phyloP scores from a whole-genome alignment of 2,797 vertebrate genomes.

The Sebastes diploproa region DNA sequence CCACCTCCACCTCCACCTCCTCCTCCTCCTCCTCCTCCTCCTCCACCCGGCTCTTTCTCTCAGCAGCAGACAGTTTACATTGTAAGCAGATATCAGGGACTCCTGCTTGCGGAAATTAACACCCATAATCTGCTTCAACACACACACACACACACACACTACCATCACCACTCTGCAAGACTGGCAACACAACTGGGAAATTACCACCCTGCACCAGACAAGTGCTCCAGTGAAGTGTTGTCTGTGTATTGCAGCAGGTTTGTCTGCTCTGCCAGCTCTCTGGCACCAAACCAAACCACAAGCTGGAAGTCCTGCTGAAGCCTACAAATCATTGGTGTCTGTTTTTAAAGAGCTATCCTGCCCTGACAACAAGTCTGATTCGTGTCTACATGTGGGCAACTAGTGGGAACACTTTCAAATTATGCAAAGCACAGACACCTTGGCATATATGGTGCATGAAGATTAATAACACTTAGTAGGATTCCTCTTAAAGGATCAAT shows the following conservation, averaged over 20 bases:
- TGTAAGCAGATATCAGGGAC: slow-evolving; percentile 42
- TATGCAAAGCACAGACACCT: not conserved
- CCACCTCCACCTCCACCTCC: not conserved
- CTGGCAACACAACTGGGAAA: slow-evolving; percentile 33
- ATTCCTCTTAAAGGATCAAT: not conserved
- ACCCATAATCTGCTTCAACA: slow-evolving; percentile 46
- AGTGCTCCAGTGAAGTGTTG: slow-evolving; percentile 43
- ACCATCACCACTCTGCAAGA: slow-evolving; percentile 18
- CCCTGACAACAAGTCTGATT: not conserved
- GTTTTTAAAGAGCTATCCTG: not conserved
- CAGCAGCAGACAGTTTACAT: slow-evolving; percentile 33
- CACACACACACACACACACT: slow-evolving; percentile 10
- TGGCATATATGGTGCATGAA: not conserved
- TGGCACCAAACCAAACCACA: slow-evolving; percentile 35
- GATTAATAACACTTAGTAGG: not conserved
- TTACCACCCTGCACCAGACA: slow-evolving; percentile 43
- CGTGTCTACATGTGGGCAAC: not conserved
- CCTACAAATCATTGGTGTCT: slow-evolving; percentile 2
- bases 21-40: no score
- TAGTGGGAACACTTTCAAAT: not conserved
- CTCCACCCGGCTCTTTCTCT: not conserved
- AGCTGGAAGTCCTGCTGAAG: slow-evolving; percentile 13
- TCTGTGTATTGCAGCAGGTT: slow-evolving; percentile 33
- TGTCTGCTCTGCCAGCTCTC: slow-evolving; percentile 8
- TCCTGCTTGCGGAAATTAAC: slow-evolving; percentile 50